Base-by-base conservation (phyloP, 2,888 invertebrate genomes). In the Cryptophagus acutangulus region DNA sequence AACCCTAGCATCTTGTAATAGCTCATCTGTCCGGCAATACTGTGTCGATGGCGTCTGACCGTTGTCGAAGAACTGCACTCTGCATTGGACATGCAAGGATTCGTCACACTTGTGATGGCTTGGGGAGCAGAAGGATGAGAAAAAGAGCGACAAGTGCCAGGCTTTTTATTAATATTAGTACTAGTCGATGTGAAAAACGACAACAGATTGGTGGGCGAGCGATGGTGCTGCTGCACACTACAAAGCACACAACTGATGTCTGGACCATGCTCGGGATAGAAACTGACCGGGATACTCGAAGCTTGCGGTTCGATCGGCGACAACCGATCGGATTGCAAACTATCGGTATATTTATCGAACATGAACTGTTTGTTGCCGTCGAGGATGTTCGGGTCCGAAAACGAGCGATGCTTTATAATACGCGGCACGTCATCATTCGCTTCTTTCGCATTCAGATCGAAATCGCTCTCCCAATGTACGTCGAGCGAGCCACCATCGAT, bases 21-120 rank as follows among this genome's bases (percentile, higher is more conserved):
- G 81, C 83, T 87, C 85, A 88, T 86, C 83, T 90, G 90, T 77
- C 89, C 89, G 76, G 88, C 87, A 80, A 91, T 87, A 81, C 90
- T 90, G 87, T 91, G 90, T 74, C 90, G 86, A 78, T 90, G 90
- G 74, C 87, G 87, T 75, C 86, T 83, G 72, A 46, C 52, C 46
- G 51, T 54, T 6, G 28, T 12, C 20, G 20, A 20, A 6, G 20
- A 20, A 6, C 6, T 48, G 53, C 45, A 46, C 43, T 47, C 39
- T n/a, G 26, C 4, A 64, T 63, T 55, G 65, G 65, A 63, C 56
- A 61, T 54, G 61, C 57, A 59, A 52, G 64, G 65, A 48, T 58
- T 57, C 50, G 48, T 46, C 41, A 58, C 57, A 57, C 52, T 43
- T n/a, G n/a, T n/a, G n/a, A n/a, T n/a, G 37, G 54, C 50, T 35